A percentile compares a stretch with the other conserved stretches of the same genome.
These are phyloP conservation scores for Drosophila anomelani DNA, from an alignment of 2,888 invertebrate species.

Conservation along the genomic window DNA sequence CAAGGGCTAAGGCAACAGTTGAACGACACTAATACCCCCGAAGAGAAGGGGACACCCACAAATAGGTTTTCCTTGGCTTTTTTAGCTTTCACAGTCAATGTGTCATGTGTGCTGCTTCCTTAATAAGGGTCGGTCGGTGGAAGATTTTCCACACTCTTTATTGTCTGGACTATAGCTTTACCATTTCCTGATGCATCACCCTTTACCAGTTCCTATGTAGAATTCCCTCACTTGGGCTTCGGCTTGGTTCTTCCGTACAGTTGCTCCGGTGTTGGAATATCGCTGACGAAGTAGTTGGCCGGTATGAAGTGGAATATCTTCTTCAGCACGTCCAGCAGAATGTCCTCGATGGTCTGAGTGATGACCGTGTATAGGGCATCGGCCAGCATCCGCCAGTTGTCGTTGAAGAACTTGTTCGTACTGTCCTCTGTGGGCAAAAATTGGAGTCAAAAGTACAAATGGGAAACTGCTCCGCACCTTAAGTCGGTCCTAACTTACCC, in stretches of 20 bases:
- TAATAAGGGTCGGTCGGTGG: slow-evolving; percentile 8
- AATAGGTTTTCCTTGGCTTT: slow-evolving; percentile 8
- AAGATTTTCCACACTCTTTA: slow-evolving; percentile 26
- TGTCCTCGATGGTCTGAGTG: slow-evolving; percentile 89
- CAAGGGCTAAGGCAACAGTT: slow-evolving; percentile 56
- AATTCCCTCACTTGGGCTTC: slow-evolving; percentile 40
- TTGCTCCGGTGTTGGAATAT: slow-evolving; percentile 85
- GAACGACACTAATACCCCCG: slow-evolving; percentile 57
- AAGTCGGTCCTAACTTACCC: slow-evolving; percentile 85
- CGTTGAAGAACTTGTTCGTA: slow-evolving; percentile 90
- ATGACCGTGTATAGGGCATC: slow-evolving; percentile 90
- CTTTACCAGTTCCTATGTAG: neutral
- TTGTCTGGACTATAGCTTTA: slow-evolving; percentile 18
- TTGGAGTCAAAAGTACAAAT: neutral
- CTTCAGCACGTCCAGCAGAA: slow-evolving; percentile 88
- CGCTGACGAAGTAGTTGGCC: slow-evolving; percentile 89
- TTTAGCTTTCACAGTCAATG: slow-evolving; percentile 1
- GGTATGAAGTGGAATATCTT: slow-evolving; percentile 90
- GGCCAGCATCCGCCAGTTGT: slow-evolving; percentile 90
- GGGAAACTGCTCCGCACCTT: too few species aligned
- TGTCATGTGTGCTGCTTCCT: neutral
- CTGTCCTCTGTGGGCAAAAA: slow-evolving; percentile 87
- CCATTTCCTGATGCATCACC: slow-evolving; percentile 6
- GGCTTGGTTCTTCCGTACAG: slow-evolving; percentile 75
- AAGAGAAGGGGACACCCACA: neutral